Conservation (phyloP, 64 coral and sea anemone genomes). For the Actinia equina region DNA sequence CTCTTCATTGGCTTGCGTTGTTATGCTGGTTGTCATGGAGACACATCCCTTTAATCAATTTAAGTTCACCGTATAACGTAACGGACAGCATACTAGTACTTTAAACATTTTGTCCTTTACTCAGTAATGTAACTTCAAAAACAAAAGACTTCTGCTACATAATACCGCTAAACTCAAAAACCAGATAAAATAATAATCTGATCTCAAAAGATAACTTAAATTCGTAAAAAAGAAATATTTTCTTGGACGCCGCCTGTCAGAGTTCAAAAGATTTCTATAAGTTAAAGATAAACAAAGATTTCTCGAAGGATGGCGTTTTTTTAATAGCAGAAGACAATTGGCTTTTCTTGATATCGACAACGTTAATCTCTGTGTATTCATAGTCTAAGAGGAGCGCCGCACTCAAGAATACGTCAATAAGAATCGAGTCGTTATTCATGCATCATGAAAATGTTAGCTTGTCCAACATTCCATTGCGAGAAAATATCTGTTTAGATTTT, state of each 20-base stretch:
- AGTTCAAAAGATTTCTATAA: too few relatives aligned
- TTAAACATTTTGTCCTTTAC: neutral
- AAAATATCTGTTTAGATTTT: neutral
- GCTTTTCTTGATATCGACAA: neutral
- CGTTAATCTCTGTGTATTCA: neutral
- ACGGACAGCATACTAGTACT: neutral
- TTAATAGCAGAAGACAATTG: neutral
- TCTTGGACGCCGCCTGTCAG: too few relatives aligned
- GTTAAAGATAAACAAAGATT: neutral
- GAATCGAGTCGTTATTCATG: too few relatives aligned
- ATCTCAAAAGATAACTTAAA: neutral
- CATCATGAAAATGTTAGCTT: neutral
- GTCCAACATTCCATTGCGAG: neutral
- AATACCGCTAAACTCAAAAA: neutral
- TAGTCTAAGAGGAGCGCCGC: neutral
- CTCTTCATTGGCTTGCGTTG: conserved; percentile 15
- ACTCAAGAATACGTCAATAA: neutral
- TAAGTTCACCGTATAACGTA: conserved; percentile 1
- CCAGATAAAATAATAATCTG: neutral
- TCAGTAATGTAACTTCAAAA: neutral
- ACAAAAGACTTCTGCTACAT: neutral
- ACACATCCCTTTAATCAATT: conserved; percentile 7
- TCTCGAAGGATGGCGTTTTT: neutral
- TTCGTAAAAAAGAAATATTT: too few relatives aligned
- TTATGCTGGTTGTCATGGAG: conserved; percentile 4